Evolutionary conservation across 1,140 invertebrate species (phyloP).

Genomic region (Adelges cooleyi): DNA sequence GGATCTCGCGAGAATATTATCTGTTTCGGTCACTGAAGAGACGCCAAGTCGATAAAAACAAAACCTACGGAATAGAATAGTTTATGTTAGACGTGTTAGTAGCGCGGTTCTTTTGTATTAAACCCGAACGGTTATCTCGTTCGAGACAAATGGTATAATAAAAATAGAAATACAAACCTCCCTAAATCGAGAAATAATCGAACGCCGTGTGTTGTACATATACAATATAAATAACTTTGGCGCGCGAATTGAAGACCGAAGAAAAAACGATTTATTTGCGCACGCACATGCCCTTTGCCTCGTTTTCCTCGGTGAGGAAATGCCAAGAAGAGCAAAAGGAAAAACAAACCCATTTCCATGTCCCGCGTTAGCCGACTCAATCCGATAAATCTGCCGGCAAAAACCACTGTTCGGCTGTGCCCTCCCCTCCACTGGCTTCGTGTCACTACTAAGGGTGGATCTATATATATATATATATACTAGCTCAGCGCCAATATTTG

Average conservation of each 20-base stretch:
- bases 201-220: neutral
- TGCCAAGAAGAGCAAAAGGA: neutral
- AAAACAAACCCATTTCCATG: slow-evolving; percentile 15
- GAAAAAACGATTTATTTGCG: slow-evolving; percentile 23
- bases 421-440: neutral
- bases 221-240: too few species aligned
- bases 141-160: slow-evolving; percentile 4
- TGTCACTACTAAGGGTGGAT: neutral
- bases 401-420: slow-evolving; percentile 8
- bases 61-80: too few species aligned
- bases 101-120: too few species aligned
- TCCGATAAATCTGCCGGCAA: slow-evolving; percentile 26
- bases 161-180: slow-evolving; percentile 8
- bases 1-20: too few species aligned
- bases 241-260: neutral
- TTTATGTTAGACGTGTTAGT: too few species aligned
- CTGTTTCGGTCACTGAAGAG: too few species aligned
- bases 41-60: too few species aligned
- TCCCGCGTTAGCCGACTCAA: slow-evolving; percentile 6
- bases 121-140: neutral
- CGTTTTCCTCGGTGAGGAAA: neutral
- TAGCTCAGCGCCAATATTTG: neutral
- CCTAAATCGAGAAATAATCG: slow-evolving; percentile 27
- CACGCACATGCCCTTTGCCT: neutral
- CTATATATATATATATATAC: neutral